A percentile compares a stretch with the other conserved stretches of the same genome.
Conservation (phyloP, 2,113 vertebrate species). For the Psophia crepitans region DNA sequence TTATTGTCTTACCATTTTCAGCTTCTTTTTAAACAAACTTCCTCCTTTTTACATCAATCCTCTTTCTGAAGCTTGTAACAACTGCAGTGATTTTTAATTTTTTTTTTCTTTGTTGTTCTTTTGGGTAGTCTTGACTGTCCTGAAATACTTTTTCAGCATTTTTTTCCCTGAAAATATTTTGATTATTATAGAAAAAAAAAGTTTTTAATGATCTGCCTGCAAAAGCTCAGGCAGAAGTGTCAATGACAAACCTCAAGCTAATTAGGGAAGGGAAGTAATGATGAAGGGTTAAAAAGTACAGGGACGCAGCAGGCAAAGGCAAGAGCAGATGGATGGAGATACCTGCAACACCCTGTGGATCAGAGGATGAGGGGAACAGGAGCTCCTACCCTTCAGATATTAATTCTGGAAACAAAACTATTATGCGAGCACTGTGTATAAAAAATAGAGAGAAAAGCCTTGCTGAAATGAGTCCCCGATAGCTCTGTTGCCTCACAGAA, state of each 20-base stretch:
- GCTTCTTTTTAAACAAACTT: not conserved
- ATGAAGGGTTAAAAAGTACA: not conserved
- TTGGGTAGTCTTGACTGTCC: not conserved
- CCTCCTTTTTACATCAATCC: not conserved
- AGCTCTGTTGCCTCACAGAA: not conserved
- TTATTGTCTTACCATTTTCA: not conserved
- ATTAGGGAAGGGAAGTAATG: not conserved
- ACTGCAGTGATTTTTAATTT: not conserved
- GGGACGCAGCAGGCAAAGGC: not conserved
- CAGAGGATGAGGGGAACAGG: not conserved
- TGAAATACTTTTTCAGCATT: not conserved
- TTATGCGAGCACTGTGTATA: not conserved
- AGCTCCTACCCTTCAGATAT: not conserved
- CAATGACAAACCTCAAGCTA: not conserved
- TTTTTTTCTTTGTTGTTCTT: not conserved
- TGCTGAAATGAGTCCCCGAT: accelerated
- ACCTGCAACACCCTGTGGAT: not conserved
- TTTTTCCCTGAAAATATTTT: not conserved
- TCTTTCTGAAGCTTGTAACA: not conserved
- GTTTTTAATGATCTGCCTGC: not conserved
- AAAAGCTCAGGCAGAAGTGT: not conserved
- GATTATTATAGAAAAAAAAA: accelerated
- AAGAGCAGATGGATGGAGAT: not conserved
- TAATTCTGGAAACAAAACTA: not conserved
- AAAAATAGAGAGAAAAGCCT: not conserved